Base-by-base conservation (phyloP, 1,140 invertebrate species). In the Drosophila hydei region DNA sequence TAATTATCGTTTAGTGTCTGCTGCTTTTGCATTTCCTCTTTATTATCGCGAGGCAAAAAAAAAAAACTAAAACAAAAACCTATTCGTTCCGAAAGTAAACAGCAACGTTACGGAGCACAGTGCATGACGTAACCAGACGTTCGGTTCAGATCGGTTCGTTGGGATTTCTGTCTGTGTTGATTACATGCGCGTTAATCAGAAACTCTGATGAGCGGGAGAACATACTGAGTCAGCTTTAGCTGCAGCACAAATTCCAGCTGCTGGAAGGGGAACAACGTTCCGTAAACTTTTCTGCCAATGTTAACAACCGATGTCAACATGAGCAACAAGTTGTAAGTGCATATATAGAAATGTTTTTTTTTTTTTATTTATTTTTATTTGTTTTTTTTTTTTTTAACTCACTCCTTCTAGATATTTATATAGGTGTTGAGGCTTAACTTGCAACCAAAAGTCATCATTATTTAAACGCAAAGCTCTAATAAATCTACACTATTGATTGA, bases 141-240 rank as follows among this genome's bases (percentile, higher is more conserved):
- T 27, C 48, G 12, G 36, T 43, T 50, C 56, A 61, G 25, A 60
- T 62, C 48, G 21, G 9, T 58, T 36, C 11, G 9, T 0, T 59
- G 33, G 54, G 63, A 9, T 43, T 30, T 54, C 36, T 50, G 33
- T 16, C 47, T 25, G 21, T 38, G 21, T 38, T 36, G 33, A 54
- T 63, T 67, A 67, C 43, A 59, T 33, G 55, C 45, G 42, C 43
- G 7, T 48, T 50, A 63, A 70, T 63, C 67, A 62, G 27, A 69
- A 62, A 40, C 43, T 52, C 48, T 42, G 4, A 12, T 23, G 9
- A 18, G 52, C 16, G 19, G 12, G 45, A 21, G 23, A 48, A 3
- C 18, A 18, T 11, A 33, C 48, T 52, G 56, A 68, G 27, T 61
- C 56, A 68, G 63, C 33, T n/a, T 42, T 25, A n/a, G 33, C 5